Conservation (phyloP, 2,888 invertebrate species). For the Bellardia bayeri region DNA sequence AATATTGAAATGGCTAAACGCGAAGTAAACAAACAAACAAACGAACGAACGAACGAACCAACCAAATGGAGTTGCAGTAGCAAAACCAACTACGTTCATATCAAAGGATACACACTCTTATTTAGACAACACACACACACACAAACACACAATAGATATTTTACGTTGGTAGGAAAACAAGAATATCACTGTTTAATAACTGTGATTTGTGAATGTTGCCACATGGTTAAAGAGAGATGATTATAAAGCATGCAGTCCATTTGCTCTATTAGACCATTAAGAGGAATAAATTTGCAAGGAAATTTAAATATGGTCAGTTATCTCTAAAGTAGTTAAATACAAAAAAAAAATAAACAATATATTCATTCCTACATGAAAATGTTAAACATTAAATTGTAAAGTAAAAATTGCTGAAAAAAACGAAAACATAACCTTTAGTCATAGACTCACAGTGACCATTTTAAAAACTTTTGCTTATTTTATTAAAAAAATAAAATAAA, state of each 20-base stretch:
- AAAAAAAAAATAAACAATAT: background rate
- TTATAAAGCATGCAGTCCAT: conserved; percentile 28
- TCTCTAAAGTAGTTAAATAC: conserved; percentile 5
- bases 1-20: conserved; percentile 82
- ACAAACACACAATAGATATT: conserved; percentile 20
- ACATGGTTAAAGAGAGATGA: conserved; percentile 60
- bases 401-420: background rate
- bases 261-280: conserved; percentile 34
- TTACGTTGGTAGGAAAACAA: conserved; percentile 48
- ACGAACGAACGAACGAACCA: conserved; percentile 35
- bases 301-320: conserved; percentile 49
- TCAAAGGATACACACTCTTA: conserved; percentile 15
- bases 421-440: conserved; percentile 42
- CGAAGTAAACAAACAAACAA: conserved; percentile 65
- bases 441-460: conserved; percentile 59
- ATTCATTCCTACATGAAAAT: background rate
- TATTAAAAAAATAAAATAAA: conserved; percentile 29
- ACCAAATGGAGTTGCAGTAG: conserved; percentile 37
- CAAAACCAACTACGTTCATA: conserved; percentile 1
- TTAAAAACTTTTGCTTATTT: conserved; percentile 72
- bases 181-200: conserved; percentile 75
- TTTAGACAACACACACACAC: conserved; percentile 24
- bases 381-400: conserved; percentile 10
- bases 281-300: conserved; percentile 32
- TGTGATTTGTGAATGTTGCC: conserved; percentile 76